Base-by-base conservation (phyloP, 2,113 vertebrate genomes). In the Candoia aspera region DNA sequence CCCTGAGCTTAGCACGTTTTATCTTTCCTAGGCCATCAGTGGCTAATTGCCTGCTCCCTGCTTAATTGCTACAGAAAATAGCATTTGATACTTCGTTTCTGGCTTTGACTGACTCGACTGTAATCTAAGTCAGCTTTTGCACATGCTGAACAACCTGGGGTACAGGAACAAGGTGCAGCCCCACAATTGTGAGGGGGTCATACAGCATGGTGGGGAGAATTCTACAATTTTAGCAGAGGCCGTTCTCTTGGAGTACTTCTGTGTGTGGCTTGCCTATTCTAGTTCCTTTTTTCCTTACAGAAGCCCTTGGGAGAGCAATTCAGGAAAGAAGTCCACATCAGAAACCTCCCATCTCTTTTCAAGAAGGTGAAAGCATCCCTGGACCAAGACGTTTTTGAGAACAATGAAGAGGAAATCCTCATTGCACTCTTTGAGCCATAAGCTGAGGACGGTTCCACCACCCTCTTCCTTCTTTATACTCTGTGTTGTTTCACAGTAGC, bases 301-400 rank as follows among this genome's bases (percentile, higher is more conserved):
- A 99, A 99, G 97, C 98, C 99, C 37, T 97, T 99, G 2, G 99
- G 98, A 92, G 98, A 99, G 96, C 98, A 99, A 96, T 99, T 99
- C 96, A 98, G 98, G 95, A 99, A 99, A 96, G 99, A 99, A 96
- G 99, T 99, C 95, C 99, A 99, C 93, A 99, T 99, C 97, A 98
- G 98, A 96, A 99, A 99, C 96, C 98, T 99, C 93, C 99, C 99
- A 1, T 98, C 98, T 21, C 98, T 99, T 94, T 99, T 99, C 96
- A 99, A 99, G 97, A 99, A 98, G 94, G 96, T 97, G 59, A 99
- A 99, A 96, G 97, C 97, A 53, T 97, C 98, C 54, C 0, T 97
- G 89, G 98, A 98, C 92, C 89, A 95, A 0, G 98, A 99, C n/a
- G 73, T 97, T 84, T 68, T 97, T 96, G 97, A 97, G 90, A 97